phyloP scores from a whole-genome alignment of 30 jellyfish, hydroid and myxozoan genomes.

The Aurelia aurita complex sp. Pacific region DNA sequence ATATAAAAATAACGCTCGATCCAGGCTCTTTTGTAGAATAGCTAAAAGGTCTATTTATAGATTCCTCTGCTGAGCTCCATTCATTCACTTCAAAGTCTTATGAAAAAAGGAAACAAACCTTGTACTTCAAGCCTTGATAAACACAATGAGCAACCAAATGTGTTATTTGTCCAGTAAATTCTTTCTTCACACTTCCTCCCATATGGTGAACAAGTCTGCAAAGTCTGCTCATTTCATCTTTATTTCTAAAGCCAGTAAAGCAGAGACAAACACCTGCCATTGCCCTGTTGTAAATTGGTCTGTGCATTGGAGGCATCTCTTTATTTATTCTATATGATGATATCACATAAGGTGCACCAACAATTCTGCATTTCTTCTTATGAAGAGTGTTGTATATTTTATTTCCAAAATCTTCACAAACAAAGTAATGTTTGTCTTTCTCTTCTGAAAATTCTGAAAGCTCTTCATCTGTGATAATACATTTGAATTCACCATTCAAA shows the following conservation, averaged over 20 bases:
- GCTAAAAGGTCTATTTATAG: no score
- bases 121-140: conserved; percentile 86
- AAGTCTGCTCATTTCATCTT: conserved; percentile 85
- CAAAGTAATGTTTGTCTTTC: conserved; percentile 71
- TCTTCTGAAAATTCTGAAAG: conserved; percentile 54
- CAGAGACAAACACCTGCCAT: conserved; percentile 97
- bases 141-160: conserved; percentile 94
- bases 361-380: conserved; percentile 79
- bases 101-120: conserved; percentile 34
- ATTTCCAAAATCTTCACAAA: conserved; percentile 82
- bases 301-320: conserved; percentile 73
- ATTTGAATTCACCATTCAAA: conserved; percentile 60
- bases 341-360: conserved; percentile 93
- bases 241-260: conserved; percentile 95
- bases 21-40: no score
- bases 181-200: conserved; percentile 99
- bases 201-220: conserved; percentile 93
- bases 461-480: conserved; percentile 72
- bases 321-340: conserved; percentile 38
- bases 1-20: no score
- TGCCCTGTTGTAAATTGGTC: conserved; percentile 93
- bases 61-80: no score
- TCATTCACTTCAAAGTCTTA: no score
- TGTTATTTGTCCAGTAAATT: conserved; percentile 91
- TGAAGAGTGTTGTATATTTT: conserved; percentile 63